Evolutionary conservation across 2,113 vertebrate species (phyloP).

Genomic region (Catharus minimus): DNA sequence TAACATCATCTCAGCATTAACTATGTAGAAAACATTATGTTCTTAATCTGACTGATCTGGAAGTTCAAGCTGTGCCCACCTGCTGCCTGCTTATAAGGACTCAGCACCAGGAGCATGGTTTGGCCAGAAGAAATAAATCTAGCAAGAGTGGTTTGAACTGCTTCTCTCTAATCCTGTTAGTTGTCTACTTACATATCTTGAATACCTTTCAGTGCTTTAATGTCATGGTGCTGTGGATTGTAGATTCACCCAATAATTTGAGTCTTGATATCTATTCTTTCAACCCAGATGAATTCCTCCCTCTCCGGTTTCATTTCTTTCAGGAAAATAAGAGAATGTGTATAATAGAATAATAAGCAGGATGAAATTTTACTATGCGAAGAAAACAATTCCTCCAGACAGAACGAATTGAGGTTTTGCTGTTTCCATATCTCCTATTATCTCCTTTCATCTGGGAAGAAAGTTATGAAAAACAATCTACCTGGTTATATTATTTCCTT

Average conservation of each 20-base stretch:
- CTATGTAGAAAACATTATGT: slow-evolving; percentile 32
- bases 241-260: background rate
- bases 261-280: background rate
- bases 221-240: background rate
- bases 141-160: background rate
- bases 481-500: background rate
- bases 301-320: background rate
- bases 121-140: background rate
- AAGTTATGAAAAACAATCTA: background rate
- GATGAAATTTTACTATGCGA: background rate
- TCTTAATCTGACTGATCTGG: slow-evolving; percentile 65
- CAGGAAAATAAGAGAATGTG: background rate
- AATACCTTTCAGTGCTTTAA: background rate
- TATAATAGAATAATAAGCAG: background rate
- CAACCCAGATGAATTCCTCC: background rate
- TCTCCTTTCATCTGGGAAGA: background rate
- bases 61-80: slow-evolving; percentile 57
- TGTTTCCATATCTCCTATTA: background rate
- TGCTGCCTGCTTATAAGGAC: background rate
- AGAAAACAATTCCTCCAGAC: background rate
- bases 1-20: slow-evolving; percentile 41
- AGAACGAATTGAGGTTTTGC: background rate
- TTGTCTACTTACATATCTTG: background rate
- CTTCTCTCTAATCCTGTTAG: background rate
- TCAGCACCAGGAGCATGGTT: background rate